Evolutionary conservation across 2,888 invertebrate species (phyloP).

Genomic region (Pedicia rivosa): DNA sequence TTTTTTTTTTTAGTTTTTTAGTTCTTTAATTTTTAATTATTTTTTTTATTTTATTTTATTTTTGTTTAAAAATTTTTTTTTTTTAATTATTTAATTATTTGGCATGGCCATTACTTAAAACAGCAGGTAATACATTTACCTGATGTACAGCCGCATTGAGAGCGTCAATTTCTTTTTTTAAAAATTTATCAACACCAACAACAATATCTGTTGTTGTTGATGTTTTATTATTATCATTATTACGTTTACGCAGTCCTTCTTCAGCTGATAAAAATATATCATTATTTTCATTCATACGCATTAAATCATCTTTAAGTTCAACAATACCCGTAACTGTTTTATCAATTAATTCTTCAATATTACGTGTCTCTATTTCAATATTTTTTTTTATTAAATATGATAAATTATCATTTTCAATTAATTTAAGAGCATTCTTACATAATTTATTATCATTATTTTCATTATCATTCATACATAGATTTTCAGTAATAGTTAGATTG

Average conservation of each 20-base stretch:
- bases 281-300: constrained; percentile 22
- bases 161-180: constrained; percentile 30
- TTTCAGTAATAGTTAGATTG: neutral
- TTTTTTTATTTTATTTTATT: no score
- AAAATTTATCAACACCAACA: constrained; percentile 18
- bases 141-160: constrained; percentile 31
- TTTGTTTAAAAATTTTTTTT: no score
- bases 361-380: constrained; percentile 29
- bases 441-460: constrained; percentile 1
- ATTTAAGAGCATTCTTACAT: constrained; percentile 1
- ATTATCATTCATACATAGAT: constrained; percentile 6
- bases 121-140: constrained; percentile 29
- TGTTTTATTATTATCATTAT: constrained; percentile 13
- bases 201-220: constrained; percentile 5
- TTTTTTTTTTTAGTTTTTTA: no score
- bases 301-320: constrained; percentile 30
- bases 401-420: constrained; percentile 12
- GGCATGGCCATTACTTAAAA: constrained; percentile 31
- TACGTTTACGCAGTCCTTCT: constrained; percentile 24
- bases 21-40: no score
- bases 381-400: constrained; percentile 29
- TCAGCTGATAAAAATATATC: constrained; percentile 14
- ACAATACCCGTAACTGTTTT: constrained; percentile 31
- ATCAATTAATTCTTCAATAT: constrained; percentile 31
- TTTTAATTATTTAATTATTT: constrained; percentile 20